Conservation (phyloP, 2,888 invertebrate species). For the Rhopalosiphum nymphaeae region DNA sequence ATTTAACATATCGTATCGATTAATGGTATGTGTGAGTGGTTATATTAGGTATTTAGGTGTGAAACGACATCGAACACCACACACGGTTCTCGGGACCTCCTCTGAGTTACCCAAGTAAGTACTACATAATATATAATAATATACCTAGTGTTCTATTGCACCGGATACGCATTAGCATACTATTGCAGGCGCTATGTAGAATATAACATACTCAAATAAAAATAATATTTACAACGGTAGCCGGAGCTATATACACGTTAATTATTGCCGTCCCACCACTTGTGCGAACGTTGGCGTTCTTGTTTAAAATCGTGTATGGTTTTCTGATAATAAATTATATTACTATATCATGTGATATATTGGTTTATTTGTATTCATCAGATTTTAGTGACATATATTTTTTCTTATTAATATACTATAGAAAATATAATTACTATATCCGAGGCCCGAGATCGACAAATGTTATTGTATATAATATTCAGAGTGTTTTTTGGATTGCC, state of each 20-base stretch:
- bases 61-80: constrained; percentile 53
- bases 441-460: background rate
- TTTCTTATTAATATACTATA: background rate
- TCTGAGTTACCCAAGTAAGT: background rate
- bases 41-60: constrained; percentile 15
- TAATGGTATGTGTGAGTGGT: background rate
- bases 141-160: background rate
- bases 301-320: background rate
- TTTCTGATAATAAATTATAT: background rate
- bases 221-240: background rate
- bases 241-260: background rate
- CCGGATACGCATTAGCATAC: background rate
- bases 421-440: background rate
- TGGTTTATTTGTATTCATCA: background rate
- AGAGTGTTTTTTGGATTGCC: background rate
- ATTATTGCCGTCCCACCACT: background rate
- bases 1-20: background rate
- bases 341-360: background rate
- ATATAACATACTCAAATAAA: background rate
- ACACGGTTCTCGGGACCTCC: background rate
- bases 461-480: background rate
- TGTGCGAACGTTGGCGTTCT: background rate
- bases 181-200: background rate
- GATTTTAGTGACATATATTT: background rate
- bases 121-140: background rate